Evolutionary conservation across 1,140 invertebrate species (phyloP), one percentile per base, ranked within the genome.

Genomic region (Brachionus sp.): DNA sequence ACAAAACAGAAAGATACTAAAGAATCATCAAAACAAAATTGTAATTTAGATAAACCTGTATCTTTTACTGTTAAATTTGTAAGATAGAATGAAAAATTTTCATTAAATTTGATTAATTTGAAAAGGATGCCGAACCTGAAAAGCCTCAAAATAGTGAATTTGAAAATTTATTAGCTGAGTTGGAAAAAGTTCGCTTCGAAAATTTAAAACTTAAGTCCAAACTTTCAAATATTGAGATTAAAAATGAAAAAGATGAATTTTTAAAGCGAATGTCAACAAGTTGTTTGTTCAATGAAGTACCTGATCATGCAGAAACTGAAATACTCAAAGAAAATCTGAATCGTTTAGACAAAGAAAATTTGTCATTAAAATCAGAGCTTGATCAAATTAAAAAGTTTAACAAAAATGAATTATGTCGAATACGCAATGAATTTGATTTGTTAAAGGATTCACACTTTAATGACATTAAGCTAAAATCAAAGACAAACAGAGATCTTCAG

Each of bases 391-490:
- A 39, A 16, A 39, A 70, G 5, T 37, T 70, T 37, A 70, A 70
- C 19, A 29, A 46, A 44, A 75, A 23, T 25, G 37, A 75, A 50
- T 25, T 46, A n/a, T 5, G 13, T 25, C 37, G 42, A 46, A 75
- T 75, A 5, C 70, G 42, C 5, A 50, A 75, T 75, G 70, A 75
- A 25, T 75, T 75, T 23, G 33, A 46, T 19, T 12, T 25, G n/a
- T 23, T 75, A 4, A 75, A 35, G 44, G 25, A 75, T 19, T 19
- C 37, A 6, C 70, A 46, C 46, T 46, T 46, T 10, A 75, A 44
- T 46, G 70, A 75, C 23, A 29, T 50, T 13, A 75, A 46, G n/a
- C 12, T 75, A 5, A 75, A 75, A 35, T 50, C 70, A n/a, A 75
- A 75, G 25, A 75, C 42, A 46, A 75, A 75, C 46, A 44, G 42